Base-by-base conservation (phyloP, 1,140 invertebrate genomes). In the Tachypleus tridentatus region DNA sequence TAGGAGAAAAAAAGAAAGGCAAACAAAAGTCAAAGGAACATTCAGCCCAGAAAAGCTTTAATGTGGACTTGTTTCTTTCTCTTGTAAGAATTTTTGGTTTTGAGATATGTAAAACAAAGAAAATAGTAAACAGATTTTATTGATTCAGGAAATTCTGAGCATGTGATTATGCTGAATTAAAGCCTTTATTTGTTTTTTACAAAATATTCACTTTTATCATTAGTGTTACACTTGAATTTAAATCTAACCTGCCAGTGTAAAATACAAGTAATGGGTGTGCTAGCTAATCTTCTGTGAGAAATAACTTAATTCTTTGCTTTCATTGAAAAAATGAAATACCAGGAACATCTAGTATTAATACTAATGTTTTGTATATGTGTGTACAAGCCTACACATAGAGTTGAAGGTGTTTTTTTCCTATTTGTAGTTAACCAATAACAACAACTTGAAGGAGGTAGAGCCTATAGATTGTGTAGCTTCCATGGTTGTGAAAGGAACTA, bases 401-500 rank as follows among this genome's bases (percentile, higher is more conserved):
- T 57, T 56, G 60, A n/a, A 47, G 49, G 58, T 53, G 47, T 11
- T 48, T 9, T n/a, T 54, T 8, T 54, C n/a, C 53, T 54, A n/a
- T 53, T 49, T 67, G 48, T 54, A 67, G 60, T 53, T 58, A 62
- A 64, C 29, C 29, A 29, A 59, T 56, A 64, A 60, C 8, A 61
- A 61, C 10, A 53, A 57, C n/a, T 58, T 63, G 49, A 52, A 47
- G n/a, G 70, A 71, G 52, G 65, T 71, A 66, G 58, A 66, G 65
- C 64, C 73, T 51, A 53, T 60, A 5, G 67, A 73, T 54, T 74
- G 74, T 70, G 69, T 73, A 57, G 81, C 79, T 47, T 79, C 80
- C 48, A 80, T 87, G 71, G 75, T 77, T 64, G 75, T 85, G 57
- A 71, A 79, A 49, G 87, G 88, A 53, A 82, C 85, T 57, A 80